Evolutionary conservation across 2,797 vertebrate species (phyloP), one percentile per base, ranked within the genome.

Genomic region (Protosalanx chinensis): DNA sequence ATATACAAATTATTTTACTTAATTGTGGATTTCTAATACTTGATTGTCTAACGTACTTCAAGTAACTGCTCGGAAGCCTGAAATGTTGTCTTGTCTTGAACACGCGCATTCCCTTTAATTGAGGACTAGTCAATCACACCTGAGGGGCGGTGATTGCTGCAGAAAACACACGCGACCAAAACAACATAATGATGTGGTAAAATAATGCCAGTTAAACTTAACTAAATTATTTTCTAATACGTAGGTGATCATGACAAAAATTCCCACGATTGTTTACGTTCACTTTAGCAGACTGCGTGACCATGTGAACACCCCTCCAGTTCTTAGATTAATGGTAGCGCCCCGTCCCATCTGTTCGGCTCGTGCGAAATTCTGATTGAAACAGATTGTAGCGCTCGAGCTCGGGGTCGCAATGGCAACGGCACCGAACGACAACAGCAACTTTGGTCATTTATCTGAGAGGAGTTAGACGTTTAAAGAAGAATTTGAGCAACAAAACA

Each of bases 291-390:
- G 59, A 15, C 2, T 68, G 0, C 20, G 16, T 5, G 23, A 20
- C 6, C 56, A 27, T 5, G 0, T 0, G 4, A 5, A 3, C 61
- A 29, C 88, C 79, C 72, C 41, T 46, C 3, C 41, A 46, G 10
- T 46, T 65, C 5, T 6, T n/a, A 0, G 18, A 7, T 6, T 16
- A 56, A 56, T 93, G 91, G 93, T 92, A 85, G 78, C 67, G 73
- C 88, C 91, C 88, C 91, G 35, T 63, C 86, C 91, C 93, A 92
- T 94, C 93, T 93, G 93, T 86, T 93, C 87, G 32, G 72, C 86
- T 89, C 86, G 72, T 75, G 83, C 80, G 84, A 81, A 82, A 79
- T 79, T 79, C 84, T 83, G 89, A 91, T 87, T 90, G 90, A 88
- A 90, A 78, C 90, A 90, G 92, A 92, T 91, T 89, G 91, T 67